These are phyloP conservation scores for Ennomos quercinarius DNA, from an alignment of 2,888 invertebrate species.

Conservation along the genomic window DNA sequence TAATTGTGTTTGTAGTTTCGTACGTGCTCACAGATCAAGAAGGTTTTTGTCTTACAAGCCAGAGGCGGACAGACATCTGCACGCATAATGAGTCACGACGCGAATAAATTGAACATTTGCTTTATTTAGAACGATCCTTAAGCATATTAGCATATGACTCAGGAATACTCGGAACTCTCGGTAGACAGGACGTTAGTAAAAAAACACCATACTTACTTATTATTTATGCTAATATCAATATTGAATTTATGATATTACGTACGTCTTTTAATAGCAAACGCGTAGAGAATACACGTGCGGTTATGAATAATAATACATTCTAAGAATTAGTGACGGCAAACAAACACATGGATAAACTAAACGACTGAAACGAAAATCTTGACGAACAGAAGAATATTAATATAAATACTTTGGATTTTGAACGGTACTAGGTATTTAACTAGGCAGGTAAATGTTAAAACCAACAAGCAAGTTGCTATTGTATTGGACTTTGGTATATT, in stretches of 20 bases:
- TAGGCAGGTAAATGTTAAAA: no score
- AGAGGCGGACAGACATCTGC: slow-evolving; percentile 37
- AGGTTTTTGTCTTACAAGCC: slow-evolving; percentile 28
- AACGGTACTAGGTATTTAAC: not conserved
- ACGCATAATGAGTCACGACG: slow-evolving; percentile 32
- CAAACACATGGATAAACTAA: not conserved
- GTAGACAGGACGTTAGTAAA: slow-evolving; percentile 10
- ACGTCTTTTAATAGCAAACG: no score
- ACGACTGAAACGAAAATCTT: not conserved
- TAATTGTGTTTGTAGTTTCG: slow-evolving; percentile 32
- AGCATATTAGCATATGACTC: slow-evolving; percentile 18
- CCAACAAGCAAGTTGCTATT: no score
- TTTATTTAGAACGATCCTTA: slow-evolving; percentile 25
- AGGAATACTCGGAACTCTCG: slow-evolving; percentile 19
- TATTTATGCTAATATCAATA: not conserved
- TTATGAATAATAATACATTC: not conserved
- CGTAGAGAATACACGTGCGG: not conserved
- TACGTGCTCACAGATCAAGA: slow-evolving; percentile 32
- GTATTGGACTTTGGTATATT: no score
- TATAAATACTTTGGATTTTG: slow-evolving; percentile 4
- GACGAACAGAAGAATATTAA: not conserved
- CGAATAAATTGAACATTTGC: slow-evolving; percentile 28
- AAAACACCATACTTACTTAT: not conserved
- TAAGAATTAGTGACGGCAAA: not conserved
- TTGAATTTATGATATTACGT: not conserved